These are phyloP conservation scores for Xanthorhoe spadicearia DNA, from an alignment of 2,888 invertebrate species.

Conservation along the genomic window DNA sequence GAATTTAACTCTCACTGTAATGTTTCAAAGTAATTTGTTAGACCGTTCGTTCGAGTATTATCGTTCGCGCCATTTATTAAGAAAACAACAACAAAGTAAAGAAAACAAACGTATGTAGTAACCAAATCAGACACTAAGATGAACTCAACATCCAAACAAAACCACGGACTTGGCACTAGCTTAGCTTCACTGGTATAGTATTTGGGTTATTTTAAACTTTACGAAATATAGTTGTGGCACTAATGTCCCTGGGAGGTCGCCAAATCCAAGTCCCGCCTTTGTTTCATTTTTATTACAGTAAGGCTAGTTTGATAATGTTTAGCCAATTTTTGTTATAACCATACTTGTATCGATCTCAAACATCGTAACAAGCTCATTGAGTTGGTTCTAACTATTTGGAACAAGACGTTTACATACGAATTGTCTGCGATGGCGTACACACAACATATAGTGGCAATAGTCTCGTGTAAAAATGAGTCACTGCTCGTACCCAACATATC, in stretches of 20 bases:
- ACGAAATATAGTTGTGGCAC: conserved; percentile 66
- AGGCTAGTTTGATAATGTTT: conserved; percentile 23
- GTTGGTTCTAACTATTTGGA: background rate
- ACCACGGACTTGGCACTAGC: conserved; percentile 43
- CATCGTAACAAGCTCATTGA: background rate
- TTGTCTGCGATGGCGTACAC: no score
- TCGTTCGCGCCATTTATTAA: no score
- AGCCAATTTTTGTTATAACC: conserved; percentile 4
- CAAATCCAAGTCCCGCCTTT: conserved; percentile 60
- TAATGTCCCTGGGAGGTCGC: conserved; percentile 69
- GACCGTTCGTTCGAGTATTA: no score
- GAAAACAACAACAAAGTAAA: background rate
- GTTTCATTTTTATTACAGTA: conserved; percentile 45
- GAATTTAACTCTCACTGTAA: no score
- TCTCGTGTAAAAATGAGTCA: no score
- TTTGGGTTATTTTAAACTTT: conserved; percentile 63
- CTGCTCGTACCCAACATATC: no score
- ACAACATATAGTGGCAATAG: no score
- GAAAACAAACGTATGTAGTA: conserved; percentile 13
- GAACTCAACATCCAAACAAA: conserved; percentile 33
- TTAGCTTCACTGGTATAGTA: conserved; percentile 46
- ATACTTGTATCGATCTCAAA: background rate
- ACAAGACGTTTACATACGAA: no score
- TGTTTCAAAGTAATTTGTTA: no score
- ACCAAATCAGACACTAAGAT: conserved; percentile 35